These are phyloP conservation scores for Pseudopodoces humilis DNA, from an alignment of 2,113 vertebrate species.

Conservation along the genomic window DNA sequence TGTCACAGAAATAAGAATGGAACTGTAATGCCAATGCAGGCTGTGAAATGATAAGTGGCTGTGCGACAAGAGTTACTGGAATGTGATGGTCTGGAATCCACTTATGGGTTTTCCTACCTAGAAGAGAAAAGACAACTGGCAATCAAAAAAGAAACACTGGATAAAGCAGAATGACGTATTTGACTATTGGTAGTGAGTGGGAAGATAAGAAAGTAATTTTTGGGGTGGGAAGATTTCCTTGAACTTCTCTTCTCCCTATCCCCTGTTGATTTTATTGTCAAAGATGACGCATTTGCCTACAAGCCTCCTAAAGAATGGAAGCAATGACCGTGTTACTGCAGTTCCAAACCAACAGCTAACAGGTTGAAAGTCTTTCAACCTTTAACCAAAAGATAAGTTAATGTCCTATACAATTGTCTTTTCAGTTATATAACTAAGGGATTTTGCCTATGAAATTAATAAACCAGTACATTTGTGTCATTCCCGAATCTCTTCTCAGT, in stretches of 20 bases:
- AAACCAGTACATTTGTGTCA: not conserved
- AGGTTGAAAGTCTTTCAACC: no score
- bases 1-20: conserved; percentile 9
- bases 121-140: not conserved
- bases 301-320: not conserved
- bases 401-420: not conserved
- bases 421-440: not conserved
- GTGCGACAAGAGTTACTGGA: not conserved
- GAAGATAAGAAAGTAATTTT: not conserved
- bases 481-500: not conserved
- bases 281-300: not conserved
- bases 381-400: not conserved
- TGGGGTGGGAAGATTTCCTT: not conserved
- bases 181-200: not conserved
- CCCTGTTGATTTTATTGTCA: rapidly evolving
- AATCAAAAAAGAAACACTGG: not conserved
- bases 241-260: not conserved
- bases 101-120: not conserved
- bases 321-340: not conserved
- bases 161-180: not conserved
- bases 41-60: not conserved
- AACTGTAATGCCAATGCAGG: not conserved
- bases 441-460: not conserved
- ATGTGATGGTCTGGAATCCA: not conserved
- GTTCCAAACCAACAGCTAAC: not conserved